These are phyloP conservation scores for Oncorhynchus tshawytscha DNA, from an alignment of 2,113 vertebrate species.

Conservation along the genomic window DNA sequence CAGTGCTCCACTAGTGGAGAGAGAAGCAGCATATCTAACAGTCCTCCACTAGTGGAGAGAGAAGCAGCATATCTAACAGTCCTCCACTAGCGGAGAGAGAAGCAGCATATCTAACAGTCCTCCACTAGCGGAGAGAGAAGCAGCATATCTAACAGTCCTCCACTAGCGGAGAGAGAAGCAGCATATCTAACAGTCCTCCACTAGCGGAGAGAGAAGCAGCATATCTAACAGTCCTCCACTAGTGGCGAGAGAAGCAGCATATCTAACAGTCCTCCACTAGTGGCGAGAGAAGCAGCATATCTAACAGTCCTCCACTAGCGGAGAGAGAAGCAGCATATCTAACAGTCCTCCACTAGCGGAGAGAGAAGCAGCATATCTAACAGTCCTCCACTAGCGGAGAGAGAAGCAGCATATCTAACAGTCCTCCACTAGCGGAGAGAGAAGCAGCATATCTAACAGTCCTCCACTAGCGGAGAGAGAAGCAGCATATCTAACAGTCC, in stretches of 20 bases:
- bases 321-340: too few relatives aligned
- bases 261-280: neutral
- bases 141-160: constrained; percentile 1
- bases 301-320: neutral
- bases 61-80: neutral
- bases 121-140: neutral
- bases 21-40: constrained; percentile 3
- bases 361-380: neutral
- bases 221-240: too few relatives aligned
- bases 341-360: too few relatives aligned
- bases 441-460: too few relatives aligned
- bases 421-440: neutral
- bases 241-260: neutral
- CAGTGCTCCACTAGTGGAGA: too few relatives aligned
- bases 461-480: neutral
- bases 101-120: too few relatives aligned
- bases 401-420: neutral
- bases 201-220: too few relatives aligned
- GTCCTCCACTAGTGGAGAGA: neutral
- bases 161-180: neutral
- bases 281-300: too few relatives aligned
- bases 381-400: neutral
- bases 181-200: neutral
- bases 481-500: constrained; percentile 1
- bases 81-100: neutral